Percentiles rank a stretch among this genome's conserved stretches.
Evolutionary conservation across 2,888 invertebrate genomes (phyloP).

Genomic region (Cecidostiba fungosa): DNA sequence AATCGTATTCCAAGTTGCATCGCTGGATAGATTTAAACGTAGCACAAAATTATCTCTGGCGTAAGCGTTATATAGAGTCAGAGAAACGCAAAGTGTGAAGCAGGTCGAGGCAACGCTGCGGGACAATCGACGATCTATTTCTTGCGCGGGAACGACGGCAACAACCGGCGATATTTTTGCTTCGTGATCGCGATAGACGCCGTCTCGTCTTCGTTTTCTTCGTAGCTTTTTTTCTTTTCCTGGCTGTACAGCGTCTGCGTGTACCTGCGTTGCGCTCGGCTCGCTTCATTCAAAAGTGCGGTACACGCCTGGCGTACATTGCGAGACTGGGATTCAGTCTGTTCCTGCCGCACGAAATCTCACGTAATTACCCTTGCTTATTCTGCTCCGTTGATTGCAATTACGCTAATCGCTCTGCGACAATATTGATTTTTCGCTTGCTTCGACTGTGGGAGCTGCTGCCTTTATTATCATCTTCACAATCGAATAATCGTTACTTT

Average conservation of each 20-base stretch:
- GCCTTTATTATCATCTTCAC: neutral
- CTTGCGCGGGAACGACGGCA: slow-evolving; percentile 42
- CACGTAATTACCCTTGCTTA: slow-evolving; percentile 42
- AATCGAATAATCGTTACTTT: neutral
- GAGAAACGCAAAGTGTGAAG: slow-evolving; percentile 62
- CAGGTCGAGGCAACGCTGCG: slow-evolving; percentile 74
- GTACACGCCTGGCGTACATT: neutral
- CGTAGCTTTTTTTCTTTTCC: neutral
- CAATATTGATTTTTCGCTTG: slow-evolving; percentile 44
- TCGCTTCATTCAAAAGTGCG: slow-evolving; percentile 42
- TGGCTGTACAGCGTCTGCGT: neutral
- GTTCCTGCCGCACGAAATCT: slow-evolving; percentile 21
- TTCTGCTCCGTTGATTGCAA: slow-evolving; percentile 43
- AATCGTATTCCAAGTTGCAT: slow-evolving; percentile 45
- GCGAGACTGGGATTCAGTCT: slow-evolving; percentile 42
- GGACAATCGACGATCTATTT: slow-evolving; percentile 70
- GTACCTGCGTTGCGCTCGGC: slow-evolving; percentile 18
- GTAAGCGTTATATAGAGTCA: neutral
- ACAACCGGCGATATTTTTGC: slow-evolving; percentile 50
- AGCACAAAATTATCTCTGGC: slow-evolving; percentile 63
- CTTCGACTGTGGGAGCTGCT: neutral
- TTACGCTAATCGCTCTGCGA: slow-evolving; percentile 32
- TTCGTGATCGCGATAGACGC: slow-evolving; percentile 45
- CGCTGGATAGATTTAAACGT: slow-evolving; percentile 57
- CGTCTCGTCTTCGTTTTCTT: slow-evolving; percentile 11